Evolutionary conservation across 2,113 vertebrate species (phyloP).

Genomic region (Felis catus): F.catus_Fca126_mat1.0 CM031412.1:231462501-231463000

Average conservation of each 20-base stretch:
- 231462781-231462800: neutral
- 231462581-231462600: neutral
- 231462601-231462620: neutral
- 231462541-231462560: neutral
- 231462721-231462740: neutral
- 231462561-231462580: neutral
- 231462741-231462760: neutral
- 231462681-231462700: neutral
- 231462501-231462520: neutral
- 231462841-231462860: neutral
- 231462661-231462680: neutral
- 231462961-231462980: rapidly evolving
- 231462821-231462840: neutral
- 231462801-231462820: neutral
- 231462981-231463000: neutral
- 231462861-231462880: neutral
- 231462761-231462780: neutral
- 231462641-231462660: neutral
- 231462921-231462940: neutral
- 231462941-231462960: neutral
- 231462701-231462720: neutral
- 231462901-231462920: neutral
- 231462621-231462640: neutral
- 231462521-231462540: neutral
- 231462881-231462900: neutral